phyloP scores from a whole-genome alignment of 64 coral and sea anemone species.

The Platygyra sinensis region DNA sequence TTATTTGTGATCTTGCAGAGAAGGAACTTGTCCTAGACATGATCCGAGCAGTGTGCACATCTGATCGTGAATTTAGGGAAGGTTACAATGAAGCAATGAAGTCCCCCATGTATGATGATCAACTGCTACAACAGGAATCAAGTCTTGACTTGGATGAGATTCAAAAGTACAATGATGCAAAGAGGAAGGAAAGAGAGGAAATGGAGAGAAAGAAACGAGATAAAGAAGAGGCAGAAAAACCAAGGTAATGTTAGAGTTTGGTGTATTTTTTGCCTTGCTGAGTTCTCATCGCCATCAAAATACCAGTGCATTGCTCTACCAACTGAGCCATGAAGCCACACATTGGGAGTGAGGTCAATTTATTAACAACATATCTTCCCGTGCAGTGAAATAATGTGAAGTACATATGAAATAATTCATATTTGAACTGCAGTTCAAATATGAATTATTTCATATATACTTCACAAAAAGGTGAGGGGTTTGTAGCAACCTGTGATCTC shows the following conservation, averaged over 20 bases:
- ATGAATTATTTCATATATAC: too few species aligned
- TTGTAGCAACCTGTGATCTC: too few species aligned
- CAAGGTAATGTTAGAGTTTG: slow-evolving; percentile 45
- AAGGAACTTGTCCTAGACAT: slow-evolving; percentile 98
- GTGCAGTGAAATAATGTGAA: too few species aligned
- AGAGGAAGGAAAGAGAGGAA: slow-evolving; percentile 79
- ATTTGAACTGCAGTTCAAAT: too few species aligned
- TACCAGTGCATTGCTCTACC: too few species aligned
- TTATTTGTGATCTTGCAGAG: slow-evolving; percentile 45
- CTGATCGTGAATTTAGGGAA: slow-evolving; percentile 90
- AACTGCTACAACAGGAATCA: slow-evolving; percentile 90
- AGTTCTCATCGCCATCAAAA: too few species aligned
- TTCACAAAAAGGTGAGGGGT: too few species aligned
- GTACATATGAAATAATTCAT: too few species aligned
- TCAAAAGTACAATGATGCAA: slow-evolving; percentile 88
- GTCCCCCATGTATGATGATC: slow-evolving; percentile 87
- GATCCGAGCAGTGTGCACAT: slow-evolving; percentile 90
- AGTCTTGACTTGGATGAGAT: slow-evolving; percentile 90
- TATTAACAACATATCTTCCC: too few species aligned
- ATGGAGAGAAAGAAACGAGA: slow-evolving; percentile 34
- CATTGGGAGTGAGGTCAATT: too few species aligned
- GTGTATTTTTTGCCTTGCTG: too few species aligned
- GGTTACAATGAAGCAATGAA: slow-evolving; percentile 78
- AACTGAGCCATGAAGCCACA: too few species aligned
- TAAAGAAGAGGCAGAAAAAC: slow-evolving; percentile 70